Evolutionary conservation across 2,888 invertebrate genomes (phyloP).

Genomic region (Patella caerulea): DNA sequence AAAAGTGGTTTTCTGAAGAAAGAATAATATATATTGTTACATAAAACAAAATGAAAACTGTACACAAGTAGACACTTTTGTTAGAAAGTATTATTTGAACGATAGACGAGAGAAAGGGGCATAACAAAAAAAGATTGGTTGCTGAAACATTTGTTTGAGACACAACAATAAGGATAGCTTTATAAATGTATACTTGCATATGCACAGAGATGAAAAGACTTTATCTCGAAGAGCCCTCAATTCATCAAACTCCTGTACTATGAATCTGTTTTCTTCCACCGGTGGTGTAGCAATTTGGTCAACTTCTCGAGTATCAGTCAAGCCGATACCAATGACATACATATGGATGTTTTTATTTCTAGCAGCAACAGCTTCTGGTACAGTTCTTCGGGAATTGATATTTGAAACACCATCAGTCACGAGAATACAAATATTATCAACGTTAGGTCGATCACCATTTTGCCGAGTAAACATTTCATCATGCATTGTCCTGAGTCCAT

Average conservation of each 20-base stretch:
- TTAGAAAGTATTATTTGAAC: too few species aligned
- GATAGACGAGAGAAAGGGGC: too few species aligned
- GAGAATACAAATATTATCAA: slow-evolving; percentile 49
- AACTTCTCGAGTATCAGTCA: slow-evolving; percentile 42
- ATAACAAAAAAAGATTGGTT: too few species aligned
- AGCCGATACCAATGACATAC: slow-evolving; percentile 38
- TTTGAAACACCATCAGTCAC: slow-evolving; percentile 61
- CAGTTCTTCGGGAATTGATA: slow-evolving; percentile 49
- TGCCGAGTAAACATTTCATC: slow-evolving; percentile 45
- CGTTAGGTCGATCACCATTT: slow-evolving; percentile 50
- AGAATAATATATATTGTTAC: too few species aligned
- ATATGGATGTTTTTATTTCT: slow-evolving; percentile 33
- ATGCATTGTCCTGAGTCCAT: slow-evolving; percentile 49
- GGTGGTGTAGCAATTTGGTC: slow-evolving; percentile 45
- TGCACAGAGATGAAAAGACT: slow-evolving; percentile 31
- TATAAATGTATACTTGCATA: neutral
- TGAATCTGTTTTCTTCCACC: slow-evolving; percentile 40
- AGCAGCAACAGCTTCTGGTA: slow-evolving; percentile 46
- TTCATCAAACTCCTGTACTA: slow-evolving; percentile 39
- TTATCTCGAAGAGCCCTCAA: slow-evolving; percentile 32
- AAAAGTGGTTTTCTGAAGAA: too few species aligned
- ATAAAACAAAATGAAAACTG: too few species aligned
- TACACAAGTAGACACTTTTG: too few species aligned
- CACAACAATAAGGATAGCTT: slow-evolving; percentile 5
- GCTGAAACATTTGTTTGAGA: too few species aligned